Evolutionary conservation across 2,888 invertebrate species (phyloP), one percentile per base, ranked within the genome.

Genomic region (Melangyna quadrimaculata): DNA sequence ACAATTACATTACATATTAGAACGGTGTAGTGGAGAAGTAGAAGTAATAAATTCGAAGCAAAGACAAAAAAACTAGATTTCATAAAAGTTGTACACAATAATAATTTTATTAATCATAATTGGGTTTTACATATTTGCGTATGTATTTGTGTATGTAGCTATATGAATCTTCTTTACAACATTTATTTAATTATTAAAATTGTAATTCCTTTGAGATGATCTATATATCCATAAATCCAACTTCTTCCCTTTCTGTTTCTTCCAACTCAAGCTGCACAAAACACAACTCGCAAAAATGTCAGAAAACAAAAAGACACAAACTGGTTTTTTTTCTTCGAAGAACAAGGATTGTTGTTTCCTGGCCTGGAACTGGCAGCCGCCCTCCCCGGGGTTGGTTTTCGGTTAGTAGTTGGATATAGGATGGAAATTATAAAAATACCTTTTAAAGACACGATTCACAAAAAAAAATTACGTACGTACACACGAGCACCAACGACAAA

Each of bases 341-440:
- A 51, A 51, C 67, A 67, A 67, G 67, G 67, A 67, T 51, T 67
- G 67, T 51, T 67, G 67, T 51, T 67, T 67, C 67, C 67, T 67
- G 51, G n/a, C n/a, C n/a, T n/a, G n/a, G n/a, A n/a, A n/a, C n/a
- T n/a, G n/a, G 22, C 67, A 22, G 32, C 51, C 29, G 48, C 48
- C 48, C 48, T 65, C 65, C 32, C 65, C n/a, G 59, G 22, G 14
- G 48, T 45, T 6, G 19, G n/a, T 63, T 32, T n/a, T n/a, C n/a
- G 7, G 43, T 61, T 24, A 3, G 14, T 61, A 27, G 43, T 40
- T 17, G 27, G 61, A 27, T 37, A 24, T 40, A 5, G 45, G 65
- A 65, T 40, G 45, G 65, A 45, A 32, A 51, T 67, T 51, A 61
- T 24, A 61, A 65, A 51, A 51, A 35, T 67, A 67, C 67, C 67